phyloP scores from a whole-genome alignment of 2,888 invertebrate genomes.

The Tenthredo mesomela region DNA sequence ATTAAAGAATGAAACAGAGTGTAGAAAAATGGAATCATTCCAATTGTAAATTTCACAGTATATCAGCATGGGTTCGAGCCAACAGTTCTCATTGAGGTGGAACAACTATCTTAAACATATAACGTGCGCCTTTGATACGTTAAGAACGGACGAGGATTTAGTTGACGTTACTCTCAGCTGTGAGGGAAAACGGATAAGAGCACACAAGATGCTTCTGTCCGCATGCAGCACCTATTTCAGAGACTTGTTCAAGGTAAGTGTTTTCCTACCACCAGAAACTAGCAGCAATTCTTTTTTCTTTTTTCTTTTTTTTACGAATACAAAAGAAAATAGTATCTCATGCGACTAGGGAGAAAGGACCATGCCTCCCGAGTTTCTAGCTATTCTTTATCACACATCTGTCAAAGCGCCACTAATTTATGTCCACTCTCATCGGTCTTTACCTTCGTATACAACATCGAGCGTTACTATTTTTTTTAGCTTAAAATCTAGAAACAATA shows the following conservation, averaged over 20 bases:
- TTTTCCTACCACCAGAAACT: neutral
- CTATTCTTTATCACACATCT: no score
- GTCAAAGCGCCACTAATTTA: no score
- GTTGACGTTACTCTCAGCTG: constrained; percentile 93
- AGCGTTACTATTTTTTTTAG: no score
- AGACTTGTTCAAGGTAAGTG: constrained; percentile 78
- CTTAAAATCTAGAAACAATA: no score
- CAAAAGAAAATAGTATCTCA: neutral
- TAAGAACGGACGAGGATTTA: constrained; percentile 81
- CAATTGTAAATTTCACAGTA: constrained; percentile 56
- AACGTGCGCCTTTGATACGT: constrained; percentile 88
- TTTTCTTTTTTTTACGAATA: neutral
- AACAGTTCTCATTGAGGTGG: constrained; percentile 93
- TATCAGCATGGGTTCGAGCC: constrained; percentile 81
- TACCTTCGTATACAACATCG: no score
- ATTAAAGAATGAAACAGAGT: neutral
- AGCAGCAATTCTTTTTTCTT: neutral
- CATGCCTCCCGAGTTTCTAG: no score
- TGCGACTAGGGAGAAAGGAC: neutral
- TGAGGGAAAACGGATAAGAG: constrained; percentile 90
- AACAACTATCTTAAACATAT: constrained; percentile 92
- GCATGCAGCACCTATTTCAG: constrained; percentile 91
- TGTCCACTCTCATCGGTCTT: no score
- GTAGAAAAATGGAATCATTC: neutral
- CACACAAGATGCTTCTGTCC: constrained; percentile 91